Evolutionary conservation across 2,888 invertebrate genomes (phyloP).

Genomic region (Phoronis australis): DNA sequence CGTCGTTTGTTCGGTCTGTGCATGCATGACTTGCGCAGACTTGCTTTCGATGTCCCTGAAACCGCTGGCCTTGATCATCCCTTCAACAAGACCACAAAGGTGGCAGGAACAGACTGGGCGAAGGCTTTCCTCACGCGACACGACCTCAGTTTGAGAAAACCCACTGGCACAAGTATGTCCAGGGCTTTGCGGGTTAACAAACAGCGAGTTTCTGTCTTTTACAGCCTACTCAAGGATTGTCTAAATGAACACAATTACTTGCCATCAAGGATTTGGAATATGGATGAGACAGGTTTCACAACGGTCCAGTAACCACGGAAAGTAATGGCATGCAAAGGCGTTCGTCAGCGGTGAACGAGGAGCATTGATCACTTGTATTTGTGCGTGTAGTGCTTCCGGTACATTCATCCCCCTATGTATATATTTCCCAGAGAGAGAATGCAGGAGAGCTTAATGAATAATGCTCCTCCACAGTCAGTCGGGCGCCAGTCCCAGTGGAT

Average conservation of each 20-base stretch:
- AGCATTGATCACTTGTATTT: conserved; percentile 13
- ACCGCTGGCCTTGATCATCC: conserved; percentile 9
- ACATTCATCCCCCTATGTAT: conserved; percentile 21
- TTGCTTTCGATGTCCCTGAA: conserved; percentile 18
- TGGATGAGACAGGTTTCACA: conserved; percentile 16
- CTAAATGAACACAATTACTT: conserved; percentile 1
- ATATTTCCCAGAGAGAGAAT: conserved; percentile 36
- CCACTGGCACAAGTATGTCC: conserved; percentile 14
- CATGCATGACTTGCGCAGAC: conserved; percentile 7
- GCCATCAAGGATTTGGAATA: conserved; percentile 11
- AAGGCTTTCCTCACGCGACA: conserved; percentile 14
- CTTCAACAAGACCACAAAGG: conserved; percentile 12
- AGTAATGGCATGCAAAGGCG: conserved; percentile 11
- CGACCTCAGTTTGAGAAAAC: conserved; percentile 10
- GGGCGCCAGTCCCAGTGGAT: conserved; percentile 33
- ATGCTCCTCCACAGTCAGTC: conserved; percentile 33
- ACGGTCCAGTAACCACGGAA: conserved; percentile 14
- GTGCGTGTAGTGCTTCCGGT: conserved; percentile 19
- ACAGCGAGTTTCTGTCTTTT: conserved; percentile 12
- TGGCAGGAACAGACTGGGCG: conserved; percentile 20
- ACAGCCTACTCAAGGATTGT: conserved; percentile 3
- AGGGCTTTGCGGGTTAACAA: conserved; percentile 17
- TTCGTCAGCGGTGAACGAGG: conserved; percentile 15
- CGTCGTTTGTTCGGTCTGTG: conserved; percentile 9
- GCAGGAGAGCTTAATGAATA: conserved; percentile 29